Percentiles rank a stretch among this genome's conserved stretches.
Evolutionary conservation across 2,797 vertebrate species (phyloP).

Genomic region (Melanotaenia maccullochi): DNA sequence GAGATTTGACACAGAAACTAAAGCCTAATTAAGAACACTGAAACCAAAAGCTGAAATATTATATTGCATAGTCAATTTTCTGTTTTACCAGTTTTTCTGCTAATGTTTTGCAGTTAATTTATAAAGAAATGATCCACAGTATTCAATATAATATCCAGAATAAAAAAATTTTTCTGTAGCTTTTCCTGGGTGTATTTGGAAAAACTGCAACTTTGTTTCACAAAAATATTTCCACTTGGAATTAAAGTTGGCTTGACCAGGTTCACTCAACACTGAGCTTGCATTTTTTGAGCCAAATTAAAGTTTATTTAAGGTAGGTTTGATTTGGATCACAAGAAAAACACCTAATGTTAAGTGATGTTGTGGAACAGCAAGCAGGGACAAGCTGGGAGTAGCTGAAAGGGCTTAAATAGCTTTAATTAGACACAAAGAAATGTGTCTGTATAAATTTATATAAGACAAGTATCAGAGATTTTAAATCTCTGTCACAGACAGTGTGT

Average conservation of each 20-base stretch:
- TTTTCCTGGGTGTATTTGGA: background rate
- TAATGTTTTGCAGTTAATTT: background rate
- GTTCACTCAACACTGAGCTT: constrained; percentile 17
- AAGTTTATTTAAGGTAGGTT: constrained; percentile 45
- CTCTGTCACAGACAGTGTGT: constrained; percentile 19
- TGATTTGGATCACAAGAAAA: constrained; percentile 51
- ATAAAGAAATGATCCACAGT: background rate
- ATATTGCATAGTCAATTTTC: background rate
- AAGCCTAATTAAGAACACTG: background rate
- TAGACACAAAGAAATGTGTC: constrained; percentile 68
- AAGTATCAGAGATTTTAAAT: constrained; percentile 47
- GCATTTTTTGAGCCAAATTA: constrained; percentile 31
- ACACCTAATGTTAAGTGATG: constrained; percentile 19
- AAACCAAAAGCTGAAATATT: background rate
- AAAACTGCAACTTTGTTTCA: constrained; percentile 1
- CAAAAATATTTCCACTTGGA: constrained; percentile 33
- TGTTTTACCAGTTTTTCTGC: background rate
- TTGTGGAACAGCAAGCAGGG: constrained; percentile 39
- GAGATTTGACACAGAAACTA: constrained; percentile 11
- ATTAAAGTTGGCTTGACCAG: constrained; percentile 8
- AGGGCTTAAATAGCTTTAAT: constrained; percentile 65
- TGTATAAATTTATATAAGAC: constrained; percentile 49
- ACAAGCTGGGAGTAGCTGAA: constrained; percentile 42
- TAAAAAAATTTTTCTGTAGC: background rate
- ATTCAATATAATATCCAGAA: background rate